Evolutionary conservation across 1,140 invertebrate genomes (phyloP).

Genomic region (roundworm (Caenorhabditis elegans)): DNA sequence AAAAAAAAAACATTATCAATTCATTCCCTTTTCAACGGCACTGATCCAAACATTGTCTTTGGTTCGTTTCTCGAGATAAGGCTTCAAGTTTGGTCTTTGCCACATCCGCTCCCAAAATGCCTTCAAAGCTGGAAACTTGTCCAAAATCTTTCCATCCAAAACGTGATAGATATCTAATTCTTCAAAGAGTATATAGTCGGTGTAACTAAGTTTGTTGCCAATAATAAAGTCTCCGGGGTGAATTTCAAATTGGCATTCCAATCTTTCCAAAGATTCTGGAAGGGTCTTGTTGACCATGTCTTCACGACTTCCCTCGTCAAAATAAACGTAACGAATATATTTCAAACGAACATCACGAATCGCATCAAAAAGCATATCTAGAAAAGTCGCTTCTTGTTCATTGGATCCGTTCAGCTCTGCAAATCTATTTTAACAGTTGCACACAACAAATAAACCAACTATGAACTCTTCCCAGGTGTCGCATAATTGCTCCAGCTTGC

Average conservation of each 20-base stretch:
- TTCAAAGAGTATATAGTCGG: conserved; percentile 66
- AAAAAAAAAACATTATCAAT: not conserved
- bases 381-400: not conserved
- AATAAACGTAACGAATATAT: not conserved
- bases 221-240: not conserved
- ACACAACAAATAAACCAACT: not conserved
- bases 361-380: not conserved
- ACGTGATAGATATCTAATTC: conserved; percentile 58
- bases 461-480: not conserved
- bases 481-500: conserved; percentile 56
- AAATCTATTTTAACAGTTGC: not conserved
- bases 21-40: not conserved
- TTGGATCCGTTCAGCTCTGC: not conserved
- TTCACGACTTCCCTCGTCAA: not conserved
- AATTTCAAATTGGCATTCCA: not conserved
- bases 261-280: not conserved
- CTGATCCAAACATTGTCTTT: conserved; percentile 24
- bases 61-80: conserved; percentile 56
- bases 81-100: conserved; percentile 54
- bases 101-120: conserved; percentile 54
- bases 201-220: conserved; percentile 55
- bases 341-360: not conserved
- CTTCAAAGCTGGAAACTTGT: conserved; percentile 59
- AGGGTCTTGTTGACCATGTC: not conserved
- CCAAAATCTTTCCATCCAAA: conserved; percentile 58